Evolutionary conservation across 1,140 invertebrate genomes (phyloP).

Genomic region (Heliothis virescens): DNA sequence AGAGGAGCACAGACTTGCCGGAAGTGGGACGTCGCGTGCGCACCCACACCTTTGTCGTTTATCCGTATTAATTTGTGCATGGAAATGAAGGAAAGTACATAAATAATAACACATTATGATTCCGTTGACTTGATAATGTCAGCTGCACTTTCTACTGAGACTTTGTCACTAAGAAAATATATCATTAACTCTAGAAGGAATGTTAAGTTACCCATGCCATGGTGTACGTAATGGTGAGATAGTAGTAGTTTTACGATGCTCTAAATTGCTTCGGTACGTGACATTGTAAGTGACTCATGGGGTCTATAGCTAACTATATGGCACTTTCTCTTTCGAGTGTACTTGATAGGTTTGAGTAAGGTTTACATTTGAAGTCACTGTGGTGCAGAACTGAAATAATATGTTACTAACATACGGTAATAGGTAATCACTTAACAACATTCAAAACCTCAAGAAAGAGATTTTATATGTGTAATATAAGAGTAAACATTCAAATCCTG

Average conservation of each 20-base stretch:
- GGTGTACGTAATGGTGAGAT: constrained; percentile 42
- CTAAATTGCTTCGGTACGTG: constrained; percentile 63
- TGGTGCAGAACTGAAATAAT: neutral
- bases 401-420: too few species aligned
- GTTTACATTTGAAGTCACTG: neutral
- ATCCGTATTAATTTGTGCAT: constrained; percentile 41
- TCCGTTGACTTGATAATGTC: neutral
- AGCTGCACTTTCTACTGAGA: constrained; percentile 1
- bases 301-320: constrained; percentile 7
- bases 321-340: constrained; percentile 37
- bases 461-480: too few species aligned
- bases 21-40: constrained; percentile 65
- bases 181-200: constrained; percentile 18
- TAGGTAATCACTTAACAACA: too few species aligned
- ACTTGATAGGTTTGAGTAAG: neutral
- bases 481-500: too few species aligned
- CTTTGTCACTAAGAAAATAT: neutral
- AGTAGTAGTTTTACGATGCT: constrained; percentile 49
- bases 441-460: too few species aligned
- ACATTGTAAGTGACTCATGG: constrained; percentile 48
- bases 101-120: neutral
- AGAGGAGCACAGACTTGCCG: constrained; percentile 61
- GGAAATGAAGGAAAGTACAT: constrained; percentile 49
- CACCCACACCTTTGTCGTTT: constrained; percentile 51
- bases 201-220: constrained; percentile 19